Conservation (phyloP, 2,113 vertebrate species). For the Notiomystis cincta region DNA sequence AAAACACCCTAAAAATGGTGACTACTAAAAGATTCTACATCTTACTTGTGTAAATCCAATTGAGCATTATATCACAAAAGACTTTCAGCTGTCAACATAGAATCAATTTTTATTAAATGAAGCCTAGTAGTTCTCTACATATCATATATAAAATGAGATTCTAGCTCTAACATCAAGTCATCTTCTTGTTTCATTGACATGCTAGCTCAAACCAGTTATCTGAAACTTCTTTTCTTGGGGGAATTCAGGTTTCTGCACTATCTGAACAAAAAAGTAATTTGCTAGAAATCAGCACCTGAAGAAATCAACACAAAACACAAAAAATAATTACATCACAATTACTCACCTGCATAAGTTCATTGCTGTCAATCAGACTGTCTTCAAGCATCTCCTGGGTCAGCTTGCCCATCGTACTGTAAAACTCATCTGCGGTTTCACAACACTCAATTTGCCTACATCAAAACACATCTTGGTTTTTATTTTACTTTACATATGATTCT, state of each 20-base stretch:
- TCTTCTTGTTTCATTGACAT: background rate
- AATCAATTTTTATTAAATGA: background rate
- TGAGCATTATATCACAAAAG: background rate
- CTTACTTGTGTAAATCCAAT: background rate
- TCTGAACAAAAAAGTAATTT: background rate
- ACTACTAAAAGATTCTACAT: background rate
- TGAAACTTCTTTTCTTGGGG: background rate
- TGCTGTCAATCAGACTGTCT: slow-evolving; percentile 84
- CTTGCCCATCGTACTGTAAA: slow-evolving; percentile 95
- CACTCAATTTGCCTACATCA: slow-evolving; percentile 86
- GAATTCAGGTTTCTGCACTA: background rate
- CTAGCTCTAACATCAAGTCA: background rate
- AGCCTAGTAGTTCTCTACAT: background rate
- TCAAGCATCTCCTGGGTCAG: slow-evolving; percentile 97
- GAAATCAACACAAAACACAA: background rate
- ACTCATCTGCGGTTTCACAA: slow-evolving; percentile 93
- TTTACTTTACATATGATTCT: background rate
- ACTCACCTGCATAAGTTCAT: slow-evolving; percentile 94
- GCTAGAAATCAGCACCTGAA: background rate
- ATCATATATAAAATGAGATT: background rate
- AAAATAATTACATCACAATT: background rate
- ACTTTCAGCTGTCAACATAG: background rate
- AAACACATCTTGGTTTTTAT: background rate
- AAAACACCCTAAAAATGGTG: background rate
- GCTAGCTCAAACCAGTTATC: background rate